Conservation (phyloP, 2,888 invertebrate species). For the Camptogramma bilineatum region DNA sequence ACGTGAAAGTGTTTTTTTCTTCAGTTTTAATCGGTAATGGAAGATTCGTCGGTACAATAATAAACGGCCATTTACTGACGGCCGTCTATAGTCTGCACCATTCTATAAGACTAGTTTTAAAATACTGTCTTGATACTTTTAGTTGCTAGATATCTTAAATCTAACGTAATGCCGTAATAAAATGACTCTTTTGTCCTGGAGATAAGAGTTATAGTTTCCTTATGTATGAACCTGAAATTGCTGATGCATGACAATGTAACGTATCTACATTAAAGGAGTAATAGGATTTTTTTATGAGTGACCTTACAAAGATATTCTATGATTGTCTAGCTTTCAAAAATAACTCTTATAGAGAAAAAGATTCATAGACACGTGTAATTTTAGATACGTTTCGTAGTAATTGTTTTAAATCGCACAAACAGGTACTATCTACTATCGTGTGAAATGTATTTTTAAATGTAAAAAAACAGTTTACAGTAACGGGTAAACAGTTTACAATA, state of each 20-base stretch:
- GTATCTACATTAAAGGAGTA: conserved; percentile 22
- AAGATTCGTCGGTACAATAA: too few species aligned
- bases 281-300: conserved; percentile 14
- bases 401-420: too few species aligned
- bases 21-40: too few species aligned
- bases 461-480: too few species aligned
- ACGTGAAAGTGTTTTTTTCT: too few species aligned
- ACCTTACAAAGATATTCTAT: background rate
- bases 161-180: conserved; percentile 38
- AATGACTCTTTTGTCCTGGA: conserved; percentile 33
- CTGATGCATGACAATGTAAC: conserved; percentile 27
- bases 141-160: conserved; percentile 51
- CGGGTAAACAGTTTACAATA: too few species aligned
- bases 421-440: too few species aligned
- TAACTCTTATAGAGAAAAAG: too few species aligned
- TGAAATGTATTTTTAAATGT: too few species aligned
- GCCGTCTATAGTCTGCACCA: background rate
- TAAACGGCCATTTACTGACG: background rate
- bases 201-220: conserved; percentile 32
- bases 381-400: too few species aligned
- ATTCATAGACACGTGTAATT: too few species aligned
- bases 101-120: conserved; percentile 4
- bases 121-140: conserved; percentile 58
- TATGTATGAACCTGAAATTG: conserved; percentile 16
- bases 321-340: background rate